Percentiles rank a stretch among this genome's conserved stretches.
These are phyloP conservation scores for Megamerina dolium DNA, from an alignment of 2,888 invertebrate species.

Conservation along the genomic window DNA sequence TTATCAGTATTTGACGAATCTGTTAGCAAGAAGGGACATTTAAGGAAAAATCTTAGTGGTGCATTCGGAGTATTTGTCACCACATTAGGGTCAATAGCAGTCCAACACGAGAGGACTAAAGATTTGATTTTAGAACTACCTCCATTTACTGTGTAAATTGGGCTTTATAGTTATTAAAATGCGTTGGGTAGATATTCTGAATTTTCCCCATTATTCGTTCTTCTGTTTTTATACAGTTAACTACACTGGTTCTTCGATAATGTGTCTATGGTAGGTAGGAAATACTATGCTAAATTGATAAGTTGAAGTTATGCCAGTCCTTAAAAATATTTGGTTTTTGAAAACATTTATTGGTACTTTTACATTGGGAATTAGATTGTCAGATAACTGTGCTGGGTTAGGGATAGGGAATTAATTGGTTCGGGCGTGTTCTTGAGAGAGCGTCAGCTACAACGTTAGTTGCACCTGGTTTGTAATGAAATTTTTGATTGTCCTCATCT, in stretches of 20 bases:
- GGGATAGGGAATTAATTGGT: background rate
- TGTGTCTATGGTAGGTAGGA: background rate
- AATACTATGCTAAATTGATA: background rate
- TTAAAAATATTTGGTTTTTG: background rate
- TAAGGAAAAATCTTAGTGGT: too few relatives aligned
- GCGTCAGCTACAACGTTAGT: background rate
- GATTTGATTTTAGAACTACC: too few relatives aligned
- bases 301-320: background rate
- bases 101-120: too few relatives aligned
- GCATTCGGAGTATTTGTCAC: too few relatives aligned
- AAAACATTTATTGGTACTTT: background rate
- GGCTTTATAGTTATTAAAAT: constrained; percentile 1
- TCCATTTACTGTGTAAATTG: background rate
- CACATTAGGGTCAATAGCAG: too few relatives aligned
- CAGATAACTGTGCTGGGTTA: background rate
- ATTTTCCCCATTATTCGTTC: background rate
- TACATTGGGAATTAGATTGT: background rate
- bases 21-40: too few relatives aligned
- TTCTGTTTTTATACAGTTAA: constrained; percentile 1
- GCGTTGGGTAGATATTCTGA: constrained; percentile 1
- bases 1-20: too few relatives aligned
- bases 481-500: background rate
- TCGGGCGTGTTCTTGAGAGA: background rate
- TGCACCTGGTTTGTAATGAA: background rate
- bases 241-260: background rate